phyloP scores from a whole-genome alignment of 2,888 invertebrate species.

The Gymnoscelis rufifasciata region DNA sequence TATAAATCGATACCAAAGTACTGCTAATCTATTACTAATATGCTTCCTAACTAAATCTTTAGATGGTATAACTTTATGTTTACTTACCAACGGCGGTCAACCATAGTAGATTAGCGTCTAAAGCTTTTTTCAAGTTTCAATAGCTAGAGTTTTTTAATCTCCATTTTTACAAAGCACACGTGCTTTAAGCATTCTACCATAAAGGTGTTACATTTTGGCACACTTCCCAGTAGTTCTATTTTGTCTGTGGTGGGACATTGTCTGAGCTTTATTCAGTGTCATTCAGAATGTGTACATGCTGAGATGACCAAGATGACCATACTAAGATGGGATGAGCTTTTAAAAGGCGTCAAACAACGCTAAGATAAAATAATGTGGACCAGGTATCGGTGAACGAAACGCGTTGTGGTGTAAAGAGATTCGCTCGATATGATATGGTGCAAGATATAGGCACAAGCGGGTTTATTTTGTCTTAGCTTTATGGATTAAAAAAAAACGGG shows the following conservation, averaged over 20 bases:
- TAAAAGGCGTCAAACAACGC: conserved; percentile 29
- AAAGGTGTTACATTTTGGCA: background rate
- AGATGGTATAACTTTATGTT: too few species aligned
- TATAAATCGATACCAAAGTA: too few species aligned
- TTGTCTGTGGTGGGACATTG: background rate
- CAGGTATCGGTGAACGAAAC: background rate
- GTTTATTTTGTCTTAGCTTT: too few species aligned
- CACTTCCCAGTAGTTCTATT: background rate
- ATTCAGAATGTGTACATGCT: conserved; percentile 16
- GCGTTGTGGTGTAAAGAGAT: background rate
- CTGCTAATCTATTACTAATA: too few species aligned
- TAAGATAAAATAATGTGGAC: conserved; percentile 14
- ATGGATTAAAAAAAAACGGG: too few species aligned
- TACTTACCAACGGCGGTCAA: too few species aligned
- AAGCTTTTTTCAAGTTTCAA: too few species aligned
- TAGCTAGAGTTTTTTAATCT: background rate
- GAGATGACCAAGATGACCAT: conserved; percentile 16
- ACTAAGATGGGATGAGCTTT: conserved; percentile 24
- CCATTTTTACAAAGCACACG: too few species aligned
- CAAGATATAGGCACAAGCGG: background rate
- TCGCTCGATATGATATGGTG: background rate
- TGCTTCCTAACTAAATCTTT: too few species aligned
- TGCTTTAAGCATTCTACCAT: too few species aligned
- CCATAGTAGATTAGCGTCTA: too few species aligned
- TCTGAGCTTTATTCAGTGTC: background rate